Evolutionary conservation across 1,140 invertebrate genomes (phyloP), one percentile per base, ranked within the genome.

Genomic region (Limonius californicus): DNA sequence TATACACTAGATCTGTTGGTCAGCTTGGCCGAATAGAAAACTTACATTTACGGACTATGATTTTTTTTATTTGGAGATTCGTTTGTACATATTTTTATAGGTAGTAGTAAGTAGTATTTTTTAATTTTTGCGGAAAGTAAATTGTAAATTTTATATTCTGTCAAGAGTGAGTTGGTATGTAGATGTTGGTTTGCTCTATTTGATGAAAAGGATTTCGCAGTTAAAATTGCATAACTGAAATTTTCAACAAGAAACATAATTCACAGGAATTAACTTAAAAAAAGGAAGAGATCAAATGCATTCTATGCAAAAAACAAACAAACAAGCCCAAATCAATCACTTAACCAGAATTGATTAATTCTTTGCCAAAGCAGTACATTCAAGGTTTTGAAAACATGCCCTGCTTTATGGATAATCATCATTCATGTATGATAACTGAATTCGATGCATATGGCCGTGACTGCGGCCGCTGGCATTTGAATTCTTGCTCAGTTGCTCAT

Each of bases 1-100:
- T 76, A 76, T 76, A 69, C 64, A 66, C 69, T 72, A 72, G 72
- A 74, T 74, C 71, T 74, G 71, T 72, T 69, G 63, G 66, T 69
- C 50, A 47, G 47, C 50, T 61, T 61, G 30, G 21, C 35, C 32
- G 59, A 61, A 42, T 50, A 61, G 50, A 61, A 50, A 50, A 50
- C 12, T 50, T 50, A 50, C 45, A 21, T 50, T 50, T 50, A 50
- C 45, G 1, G 19, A 50, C 9, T 27, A n/a, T 27, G 23, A 27
- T 27, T 27, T 27, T 27, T n/a, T n/a, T n/a, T n/a, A n/a, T n/a
- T n/a, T n/a, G n/a, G 23, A 27, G 3, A 4, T 27, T 27, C 3
- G 9, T 27, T 27, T n/a, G n/a, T n/a, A 27, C 9, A 27, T 27
- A 4, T n/a, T n/a, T 50, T 50, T 50, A 50, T 50, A 18, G 45